phyloP scores from a whole-genome alignment of 23 tunicate genomes.

The Ciona savignyi region DNA sequence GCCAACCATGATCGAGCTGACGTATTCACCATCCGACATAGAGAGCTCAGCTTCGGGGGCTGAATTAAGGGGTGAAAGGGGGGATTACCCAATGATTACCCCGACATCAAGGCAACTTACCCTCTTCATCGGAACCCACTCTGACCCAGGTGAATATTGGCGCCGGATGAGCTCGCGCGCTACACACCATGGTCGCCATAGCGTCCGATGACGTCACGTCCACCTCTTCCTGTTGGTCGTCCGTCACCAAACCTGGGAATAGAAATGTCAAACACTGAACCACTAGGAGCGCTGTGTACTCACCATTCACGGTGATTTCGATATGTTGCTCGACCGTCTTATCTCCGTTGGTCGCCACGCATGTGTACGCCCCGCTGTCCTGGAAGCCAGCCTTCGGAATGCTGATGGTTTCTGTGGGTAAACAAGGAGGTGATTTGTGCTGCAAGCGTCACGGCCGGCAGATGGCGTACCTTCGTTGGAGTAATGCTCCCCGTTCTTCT shows the following conservation, averaged over 20 bases:
- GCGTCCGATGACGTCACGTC: slow-evolving; percentile 4
- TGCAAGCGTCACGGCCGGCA: background rate
- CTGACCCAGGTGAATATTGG: slow-evolving; percentile 51
- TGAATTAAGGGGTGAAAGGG: too few species aligned
- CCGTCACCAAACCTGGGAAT: slow-evolving; percentile 1
- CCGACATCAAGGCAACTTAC: background rate
- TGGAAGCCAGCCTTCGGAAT: slow-evolving; percentile 23
- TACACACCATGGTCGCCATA: slow-evolving; percentile 23
- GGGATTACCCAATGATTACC: too few species aligned
- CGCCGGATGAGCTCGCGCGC: slow-evolving; percentile 18
- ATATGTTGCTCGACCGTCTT: background rate
- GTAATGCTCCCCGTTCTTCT: slow-evolving; percentile 19
- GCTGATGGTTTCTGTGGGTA: slow-evolving; percentile 13
- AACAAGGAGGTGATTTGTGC: background rate
- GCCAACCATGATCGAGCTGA: slow-evolving; percentile 31
- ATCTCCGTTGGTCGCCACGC: slow-evolving; percentile 12
- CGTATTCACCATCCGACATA: slow-evolving; percentile 3
- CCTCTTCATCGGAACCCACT: slow-evolving; percentile 2
- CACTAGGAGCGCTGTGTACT: background rate
- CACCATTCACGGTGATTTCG: slow-evolving; percentile 33
- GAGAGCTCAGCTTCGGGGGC: slow-evolving; percentile 4
- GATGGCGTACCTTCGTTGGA: slow-evolving; percentile 16
- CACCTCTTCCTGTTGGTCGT: background rate
- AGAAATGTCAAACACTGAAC: background rate
- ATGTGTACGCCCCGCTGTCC: slow-evolving; percentile 46